Conservation (phyloP, 2,113 vertebrate species). For the Takifugu flavidus region DNA sequence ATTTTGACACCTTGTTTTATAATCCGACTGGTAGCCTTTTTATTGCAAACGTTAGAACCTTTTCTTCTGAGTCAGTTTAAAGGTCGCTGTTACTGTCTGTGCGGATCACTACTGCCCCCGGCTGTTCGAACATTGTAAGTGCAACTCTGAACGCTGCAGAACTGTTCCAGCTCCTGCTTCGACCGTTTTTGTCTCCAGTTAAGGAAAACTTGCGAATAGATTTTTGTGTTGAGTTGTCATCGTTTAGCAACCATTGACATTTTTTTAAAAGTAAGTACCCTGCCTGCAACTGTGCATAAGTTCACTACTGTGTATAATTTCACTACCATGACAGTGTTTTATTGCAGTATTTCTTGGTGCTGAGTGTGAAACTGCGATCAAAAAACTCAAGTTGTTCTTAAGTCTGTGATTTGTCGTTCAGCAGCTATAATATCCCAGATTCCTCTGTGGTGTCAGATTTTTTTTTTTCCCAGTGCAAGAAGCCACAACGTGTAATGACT, state of each 20-base stretch:
- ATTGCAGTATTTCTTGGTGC: background rate
- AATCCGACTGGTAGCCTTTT: constrained; percentile 29
- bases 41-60: background rate
- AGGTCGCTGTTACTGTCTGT: constrained; percentile 27
- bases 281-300: no score
- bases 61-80: background rate
- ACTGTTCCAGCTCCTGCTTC: background rate
- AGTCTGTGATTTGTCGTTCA: background rate
- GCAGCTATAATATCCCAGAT: constrained; percentile 8
- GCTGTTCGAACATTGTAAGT: constrained; percentile 48
- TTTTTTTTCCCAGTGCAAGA: constrained; percentile 6
- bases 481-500: constrained; percentile 5
- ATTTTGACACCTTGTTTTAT: constrained; percentile 2
- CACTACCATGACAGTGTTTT: background rate
- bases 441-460: constrained; percentile 13
- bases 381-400: constrained; percentile 2
- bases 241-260: no score
- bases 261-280: background rate
- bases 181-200: background rate
- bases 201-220: background rate
- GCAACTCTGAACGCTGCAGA: constrained; percentile 23
- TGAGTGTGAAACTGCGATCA: constrained; percentile 2
- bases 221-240: background rate
- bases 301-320: no score
- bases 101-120: constrained; percentile 64